Evolutionary conservation across 2,113 vertebrate species (phyloP), one percentile per base, ranked within the genome.

Genomic region (Motacilla tschutschensis): DNA sequence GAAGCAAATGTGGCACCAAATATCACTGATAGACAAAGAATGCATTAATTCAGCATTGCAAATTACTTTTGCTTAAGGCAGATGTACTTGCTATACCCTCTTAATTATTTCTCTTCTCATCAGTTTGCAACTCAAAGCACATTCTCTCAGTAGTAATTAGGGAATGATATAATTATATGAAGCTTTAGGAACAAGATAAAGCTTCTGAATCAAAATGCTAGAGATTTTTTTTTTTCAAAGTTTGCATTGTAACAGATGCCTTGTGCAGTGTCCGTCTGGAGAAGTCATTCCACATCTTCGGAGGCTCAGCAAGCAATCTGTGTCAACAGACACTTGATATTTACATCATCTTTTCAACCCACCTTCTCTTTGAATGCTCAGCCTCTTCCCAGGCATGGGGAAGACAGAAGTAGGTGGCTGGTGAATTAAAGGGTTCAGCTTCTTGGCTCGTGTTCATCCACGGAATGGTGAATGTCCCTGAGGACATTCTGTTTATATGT

Each of bases 1-100:
- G 90, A 92, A 91, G 78, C 50, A 88, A 95, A 91, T 66, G 43
- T 94, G 84, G 76, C 91, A 93, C 73, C 85, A 90, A 90, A 88
- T 93, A 84, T 82, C 79, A 91, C 71, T 89, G 85, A 91, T 55
- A 91, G 89, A 85, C 65, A 88, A 93, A 90, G 87, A 91, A 85
- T 74, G 47, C 82, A 94, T 95, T 94, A 95, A 95, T 94, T 95
- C 86, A 87, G 85, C 79, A 71, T 87, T 94, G 88, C 81, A 94
- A 96, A 96, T 94, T 92, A 85, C 83, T 93, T 93, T 94, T 85
- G 92, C 94, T 96, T 91, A 90, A 92, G 94, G 94, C 94, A 91
- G 79, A 81, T 90, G 43, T 95, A 89, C 50, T 95, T 94, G 78
- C 58, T 93, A 87, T 93, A 92, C 63, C 35, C 91, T 93, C 87